Base-by-base conservation (phyloP, 2,113 vertebrate genomes). In the Pseudolaguvia tuberculata region DNA sequence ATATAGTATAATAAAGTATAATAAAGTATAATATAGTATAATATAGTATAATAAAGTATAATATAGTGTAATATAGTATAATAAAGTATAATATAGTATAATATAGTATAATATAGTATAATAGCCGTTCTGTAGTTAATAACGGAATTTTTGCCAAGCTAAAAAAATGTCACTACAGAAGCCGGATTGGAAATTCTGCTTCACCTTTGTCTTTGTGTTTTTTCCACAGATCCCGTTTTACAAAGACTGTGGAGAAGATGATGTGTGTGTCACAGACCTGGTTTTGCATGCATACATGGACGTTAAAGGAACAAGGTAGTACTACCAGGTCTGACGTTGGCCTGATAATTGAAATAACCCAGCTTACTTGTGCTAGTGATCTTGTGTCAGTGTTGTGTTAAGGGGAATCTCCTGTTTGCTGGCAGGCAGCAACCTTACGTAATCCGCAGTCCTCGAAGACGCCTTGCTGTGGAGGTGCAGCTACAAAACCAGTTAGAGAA, bases 181-280 rank as follows among this genome's bases (percentile, higher is more conserved):
- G 23, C 45, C 13, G 17, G 5, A 14, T 6, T 25, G 3, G 18
- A 39, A 53, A 56, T 52, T 45, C 1, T 35, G 63, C 0, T 47
- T 13, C 3, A 45, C 51, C 35, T 57, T 25, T 47, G 52, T 6
- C 21, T n/a, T 17, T 45, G n/a, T 27, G n/a, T 52, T 2, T 70
- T 13, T 18, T 72, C 73, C 74, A 35, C 79, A 99, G 96, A 92
- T 99, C 78, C 90, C 93, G 0, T 99, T 99, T 88, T 97, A 94
- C 25, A 98, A 97, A 87, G 96, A 98, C 63, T 99, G 96, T 0
- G 96, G 96, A 0, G 93, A 94, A 1, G 96, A 99, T 6, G 86
- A 98, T 0, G 91, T 94, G 76, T 99, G 96, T 2, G 80, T 94
- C 31, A 89, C 96, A 0, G 90, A 99, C 76, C 83, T 99, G 83